A percentile compares a stretch with the other conserved stretches of the same genome.
These are phyloP conservation scores for Tribolium castaneum DNA, from an alignment of 1,140 invertebrate genomes.

Conservation along the genomic window DNA sequence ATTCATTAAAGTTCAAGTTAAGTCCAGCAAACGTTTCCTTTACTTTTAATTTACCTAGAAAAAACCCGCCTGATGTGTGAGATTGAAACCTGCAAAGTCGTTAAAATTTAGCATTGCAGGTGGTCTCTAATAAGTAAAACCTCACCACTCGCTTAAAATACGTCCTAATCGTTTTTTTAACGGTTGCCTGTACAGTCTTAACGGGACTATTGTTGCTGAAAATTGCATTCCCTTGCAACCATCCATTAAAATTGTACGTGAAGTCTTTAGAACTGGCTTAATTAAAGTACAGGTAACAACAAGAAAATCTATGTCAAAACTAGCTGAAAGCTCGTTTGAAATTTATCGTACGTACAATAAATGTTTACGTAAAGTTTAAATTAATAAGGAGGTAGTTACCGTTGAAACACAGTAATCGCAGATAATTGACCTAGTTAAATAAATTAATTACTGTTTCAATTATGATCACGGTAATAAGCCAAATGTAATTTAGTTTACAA, in stretches of 20 bases:
- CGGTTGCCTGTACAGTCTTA: neutral
- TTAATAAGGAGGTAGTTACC: neutral
- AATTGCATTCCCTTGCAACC: neutral
- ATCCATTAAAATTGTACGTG: neutral
- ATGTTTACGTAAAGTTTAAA: no score
- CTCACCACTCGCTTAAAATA: no score
- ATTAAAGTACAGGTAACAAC: neutral
- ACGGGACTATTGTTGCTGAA: neutral
- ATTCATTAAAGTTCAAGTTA: no score
- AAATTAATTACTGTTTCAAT: constrained; percentile 14
- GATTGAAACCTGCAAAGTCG: no score
- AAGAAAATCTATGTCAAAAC: neutral
- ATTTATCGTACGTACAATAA: neutral
- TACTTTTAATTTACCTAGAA: no score
- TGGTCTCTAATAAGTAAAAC: neutral
- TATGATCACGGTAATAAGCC: neutral
- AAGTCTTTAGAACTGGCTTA: neutral
- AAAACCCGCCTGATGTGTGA: no score
- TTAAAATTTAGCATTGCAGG: neutral
- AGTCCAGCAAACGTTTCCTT: no score
- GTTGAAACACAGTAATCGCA: constrained; percentile 1
- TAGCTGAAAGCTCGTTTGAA: neutral
- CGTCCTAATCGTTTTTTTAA: neutral
- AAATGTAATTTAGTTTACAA: constrained; percentile 13
- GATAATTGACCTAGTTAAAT: constrained; percentile 12